Evolutionary conservation across 2,113 vertebrate species (phyloP).

Genomic region (Numida meleagris): DNA sequence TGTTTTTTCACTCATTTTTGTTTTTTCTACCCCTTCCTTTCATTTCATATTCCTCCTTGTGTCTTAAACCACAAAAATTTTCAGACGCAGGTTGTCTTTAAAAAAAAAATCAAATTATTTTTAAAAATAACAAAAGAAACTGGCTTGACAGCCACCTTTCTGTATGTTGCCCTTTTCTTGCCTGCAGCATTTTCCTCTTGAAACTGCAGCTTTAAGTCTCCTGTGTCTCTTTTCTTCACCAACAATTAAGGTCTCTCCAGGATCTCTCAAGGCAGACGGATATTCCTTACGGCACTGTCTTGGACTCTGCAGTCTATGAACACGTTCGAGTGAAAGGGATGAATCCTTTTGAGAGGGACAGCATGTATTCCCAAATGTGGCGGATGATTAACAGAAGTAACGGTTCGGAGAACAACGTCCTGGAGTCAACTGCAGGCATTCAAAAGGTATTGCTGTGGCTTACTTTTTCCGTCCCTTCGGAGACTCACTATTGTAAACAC

Average conservation of each 20-base stretch:
- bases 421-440: conserved; percentile 93
- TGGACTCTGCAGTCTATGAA: conserved; percentile 96
- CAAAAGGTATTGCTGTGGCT: conserved; percentile 84
- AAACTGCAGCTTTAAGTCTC: conserved; percentile 13
- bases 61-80: not conserved
- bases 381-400: conserved; percentile 97
- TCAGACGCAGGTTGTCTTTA: not conserved
- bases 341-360: conserved; percentile 98
- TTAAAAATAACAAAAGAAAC: not conserved
- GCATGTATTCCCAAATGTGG: conserved; percentile 99
- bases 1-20: not conserved
- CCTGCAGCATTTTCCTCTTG: not conserved
- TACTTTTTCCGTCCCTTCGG: not conserved
- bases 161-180: not conserved
- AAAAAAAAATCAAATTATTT: not conserved
- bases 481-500: not conserved
- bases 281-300: conserved; percentile 93
- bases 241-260: conserved; percentile 88
- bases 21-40: not conserved
- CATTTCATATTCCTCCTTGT: not conserved
- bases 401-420: conserved; percentile 92
- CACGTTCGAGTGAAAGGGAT: conserved; percentile 94
- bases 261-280: conserved; percentile 97
- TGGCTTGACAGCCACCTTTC: not conserved
- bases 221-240: conserved; percentile 48